Evolutionary conservation across 1,140 invertebrate genomes (phyloP).

Genomic region (Papilio helenus): DNA sequence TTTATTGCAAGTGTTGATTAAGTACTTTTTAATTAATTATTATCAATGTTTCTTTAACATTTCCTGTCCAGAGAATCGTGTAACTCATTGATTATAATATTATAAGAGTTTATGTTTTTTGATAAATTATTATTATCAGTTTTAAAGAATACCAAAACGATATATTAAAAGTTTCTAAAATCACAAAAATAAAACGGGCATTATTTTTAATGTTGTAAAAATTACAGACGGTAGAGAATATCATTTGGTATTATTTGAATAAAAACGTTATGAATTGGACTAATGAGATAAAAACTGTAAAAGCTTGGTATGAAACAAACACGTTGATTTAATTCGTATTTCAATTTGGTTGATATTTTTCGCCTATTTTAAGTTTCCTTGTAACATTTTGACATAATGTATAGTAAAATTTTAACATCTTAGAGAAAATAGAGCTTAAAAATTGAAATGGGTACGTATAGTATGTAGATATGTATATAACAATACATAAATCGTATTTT

Average conservation of each 20-base stretch:
- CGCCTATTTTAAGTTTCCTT: conserved; percentile 5
- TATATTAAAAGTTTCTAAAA: not conserved
- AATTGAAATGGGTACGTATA: not conserved
- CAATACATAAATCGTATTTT: not conserved
- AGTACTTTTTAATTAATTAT: not conserved
- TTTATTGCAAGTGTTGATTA: conserved; percentile 17
- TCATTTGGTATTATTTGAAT: not conserved
- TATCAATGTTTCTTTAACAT: not conserved
- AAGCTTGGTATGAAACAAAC: not conserved
- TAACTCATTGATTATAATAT: not conserved
- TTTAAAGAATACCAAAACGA: not conserved
- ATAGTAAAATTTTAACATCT: not conserved
- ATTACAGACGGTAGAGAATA: not conserved
- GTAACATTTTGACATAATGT: not conserved
- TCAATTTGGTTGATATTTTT: not conserved
- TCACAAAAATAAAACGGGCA: not conserved
- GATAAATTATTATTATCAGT: too few species aligned
- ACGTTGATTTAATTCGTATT: not conserved
- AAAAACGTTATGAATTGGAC: not conserved
- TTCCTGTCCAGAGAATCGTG: not conserved
- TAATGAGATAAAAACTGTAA: not conserved
- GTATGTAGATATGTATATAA: conserved; percentile 8
- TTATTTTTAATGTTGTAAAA: not conserved
- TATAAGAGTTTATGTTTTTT: not conserved
- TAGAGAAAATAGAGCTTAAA: conserved; percentile 40